Evolutionary conservation across 2,888 invertebrate genomes (phyloP).

Genomic region (Lithodes maja): DNA sequence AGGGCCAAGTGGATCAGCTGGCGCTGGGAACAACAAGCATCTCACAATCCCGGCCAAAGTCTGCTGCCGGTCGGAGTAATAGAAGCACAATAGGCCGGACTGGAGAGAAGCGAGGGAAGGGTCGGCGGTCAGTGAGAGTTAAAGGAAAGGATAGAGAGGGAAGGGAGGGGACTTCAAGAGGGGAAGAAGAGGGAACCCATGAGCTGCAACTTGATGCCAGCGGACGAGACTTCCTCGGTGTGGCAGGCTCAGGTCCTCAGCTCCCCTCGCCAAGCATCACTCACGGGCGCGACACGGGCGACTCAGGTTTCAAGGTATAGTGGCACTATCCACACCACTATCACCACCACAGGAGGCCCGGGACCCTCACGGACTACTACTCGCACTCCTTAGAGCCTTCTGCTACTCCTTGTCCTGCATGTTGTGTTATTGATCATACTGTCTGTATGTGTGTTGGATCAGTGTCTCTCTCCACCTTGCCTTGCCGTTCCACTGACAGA

Average conservation of each 20-base stretch:
- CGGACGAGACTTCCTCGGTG: constrained; percentile 62
- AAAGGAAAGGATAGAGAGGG: not conserved
- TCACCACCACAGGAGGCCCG: constrained; percentile 27
- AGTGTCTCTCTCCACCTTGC: not conserved
- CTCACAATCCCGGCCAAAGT: not conserved
- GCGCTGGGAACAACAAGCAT: not conserved
- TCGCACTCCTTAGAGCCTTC: constrained; percentile 12
- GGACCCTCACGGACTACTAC: constrained; percentile 28
- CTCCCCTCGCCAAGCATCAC: constrained; percentile 52
- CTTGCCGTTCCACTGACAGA: not conserved
- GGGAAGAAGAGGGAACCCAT: constrained; percentile 56
- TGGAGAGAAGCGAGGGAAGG: not conserved
- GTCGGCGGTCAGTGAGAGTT: not conserved
- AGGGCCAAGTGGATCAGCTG: not conserved
- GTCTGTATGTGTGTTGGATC: constrained; percentile 7
- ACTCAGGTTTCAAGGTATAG: constrained; percentile 66
- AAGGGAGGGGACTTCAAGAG: not conserved
- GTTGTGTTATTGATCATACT: constrained; percentile 11
- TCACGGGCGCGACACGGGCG: constrained; percentile 63
- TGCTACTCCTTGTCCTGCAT: constrained; percentile 37
- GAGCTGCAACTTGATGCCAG: constrained; percentile 55
- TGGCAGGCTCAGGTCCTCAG: constrained; percentile 46
- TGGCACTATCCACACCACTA: constrained; percentile 23
- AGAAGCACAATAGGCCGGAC: not conserved
- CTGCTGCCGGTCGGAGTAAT: not conserved